Evolutionary conservation across 2,797 vertebrate species (phyloP), one percentile per base, ranked within the genome.

Genomic region (Sternotherus odoratus): DNA sequence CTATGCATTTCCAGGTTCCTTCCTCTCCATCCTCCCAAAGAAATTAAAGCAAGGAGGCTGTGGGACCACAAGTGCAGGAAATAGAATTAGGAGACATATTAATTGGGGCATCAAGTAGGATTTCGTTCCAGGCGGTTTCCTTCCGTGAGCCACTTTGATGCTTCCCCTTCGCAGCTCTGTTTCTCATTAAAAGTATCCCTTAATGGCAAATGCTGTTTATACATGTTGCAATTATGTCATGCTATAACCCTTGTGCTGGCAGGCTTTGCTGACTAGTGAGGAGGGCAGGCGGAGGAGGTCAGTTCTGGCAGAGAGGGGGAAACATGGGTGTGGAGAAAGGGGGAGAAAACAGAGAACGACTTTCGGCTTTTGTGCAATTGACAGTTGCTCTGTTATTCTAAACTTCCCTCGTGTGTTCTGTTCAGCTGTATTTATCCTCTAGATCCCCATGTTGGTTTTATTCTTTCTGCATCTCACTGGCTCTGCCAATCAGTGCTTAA

Each of bases 1-100:
- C 92, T 83, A 96, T 97, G 98, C 98, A 91, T 98, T 98, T 98
- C 98, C 98, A 98, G 97, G 97, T 98, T 98, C 98, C 98, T 98
- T 98, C 98, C 98, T 98, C 97, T 97, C 98, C 98, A 98, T 98
- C 98, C 98, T 98, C 98, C 98, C 97, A 95, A 97, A 98, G 98
- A 98, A 98, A 98, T 98, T 98, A 98, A 97, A 98, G 98, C 97
- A 97, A 98, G 98, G 97, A 97, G 97, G 98, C 98, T 98, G 97
- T 17, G 92, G 94, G 98, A 97, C 98, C 97, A 88, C 97, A 97
- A 98, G 98, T 98, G 98, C 98, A 98, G 98, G 98, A 98, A 98
- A 98, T 98, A 98, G 98, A 98, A 98, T 98, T 98, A 98, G 97
- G 98, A 98, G 98, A 98, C 98, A 97, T 98, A 98, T 98, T 98